Base-by-base conservation (phyloP, 2,888 invertebrate species). In the Coleophora deauratella region DNA sequence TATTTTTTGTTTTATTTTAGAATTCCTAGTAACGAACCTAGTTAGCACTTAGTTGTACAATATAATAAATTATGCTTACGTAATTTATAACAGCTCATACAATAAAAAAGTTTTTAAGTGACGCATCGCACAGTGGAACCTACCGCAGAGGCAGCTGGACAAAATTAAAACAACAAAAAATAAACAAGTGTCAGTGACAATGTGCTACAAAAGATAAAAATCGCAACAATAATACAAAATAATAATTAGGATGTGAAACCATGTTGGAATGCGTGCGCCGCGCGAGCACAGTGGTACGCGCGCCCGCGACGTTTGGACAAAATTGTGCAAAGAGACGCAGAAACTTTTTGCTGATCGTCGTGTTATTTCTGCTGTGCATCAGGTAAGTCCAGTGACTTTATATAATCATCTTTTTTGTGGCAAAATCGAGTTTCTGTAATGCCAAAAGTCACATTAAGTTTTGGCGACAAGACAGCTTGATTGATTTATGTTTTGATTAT, bases 261-360 rank as follows among this genome's bases (percentile, higher is more conserved):
- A 82, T 82, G 81, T 66, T 67, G 65, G 72, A 51, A 80, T 79
- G 81, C 59, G 71, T 66, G 66, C 74, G 69, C 58, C 65, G 76
- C 74, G 74, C 70, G 59, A 52, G 56, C 65, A 54, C 61, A 47
- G 59, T 55, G 61, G 55, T 58, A 55, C 66, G 66, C 64, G 70
- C 71, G 57, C 50, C 57, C 54, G 54, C 57, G 39, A 45, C 41
- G 42, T 39, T 43, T 39, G 53, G 51, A 57, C 52, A 46, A 44
- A 49, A 50, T 39, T 41, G 40, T 46, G 50, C 48, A 39, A 46
- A 27, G 39, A 47, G 47, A 21, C 21, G 51, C 35, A 45, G 53
- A 43, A 50, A 56, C 43, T 50, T 57, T 44, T 47, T 60, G 30
- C 45, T 67, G 27, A 38, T 66, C 6, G 54, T 66, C 27, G 51